Evolutionary conservation across 2,888 invertebrate species (phyloP), one percentile per base, ranked within the genome.

Genomic region (Sceliomorpha sp.): DNA sequence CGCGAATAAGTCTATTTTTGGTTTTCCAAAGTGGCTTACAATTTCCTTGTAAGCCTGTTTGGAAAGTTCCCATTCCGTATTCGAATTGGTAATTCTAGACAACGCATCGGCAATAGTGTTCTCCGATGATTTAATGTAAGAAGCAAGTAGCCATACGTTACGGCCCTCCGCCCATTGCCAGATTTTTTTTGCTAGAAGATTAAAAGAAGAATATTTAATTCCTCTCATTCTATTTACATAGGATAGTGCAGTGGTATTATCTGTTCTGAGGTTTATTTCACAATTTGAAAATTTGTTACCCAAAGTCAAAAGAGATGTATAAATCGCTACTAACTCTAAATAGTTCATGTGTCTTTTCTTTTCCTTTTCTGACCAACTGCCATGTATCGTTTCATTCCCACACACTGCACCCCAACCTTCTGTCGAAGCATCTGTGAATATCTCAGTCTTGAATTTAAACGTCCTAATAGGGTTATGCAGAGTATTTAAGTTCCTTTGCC

Each of bases 41-140:
- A 71, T 44, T 20, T 20, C n/a, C 1, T 53, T 13, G 24, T 48
- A 71, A n/a, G 40, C 50, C 0, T n/a, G 8, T 2, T 34, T 6
- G 10, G 51, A 24, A 2, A 69, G 13, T 45, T 73, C 64, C 63
- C 70, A 71, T 34, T 73, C 53, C 2, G 62, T 70, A 4, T 70
- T 58, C 1, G 9, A 2, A 27, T 73, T 64, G 1, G 8, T 34
- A 7, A 55, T 53, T 6, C 68, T 31, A 0, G 70, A 72, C 0
- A 15, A 26, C 5, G 14, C 6, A 17, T 66, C 68, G 1, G 71
- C 69, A 8, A 59, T 42, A 5, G 12, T 26, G 37, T 71, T 69
- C 1, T 69, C 29, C 13, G 32, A 7, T 1, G 72, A 63, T 1
- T 12, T 7, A 9, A 72, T 60, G 9, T 68, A 68, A 6, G 60